A percentile compares a stretch with the other conserved stretches of the same genome.
phyloP scores from a whole-genome alignment of 2,113 vertebrate species.

The Perca fluviatilis region DNA sequence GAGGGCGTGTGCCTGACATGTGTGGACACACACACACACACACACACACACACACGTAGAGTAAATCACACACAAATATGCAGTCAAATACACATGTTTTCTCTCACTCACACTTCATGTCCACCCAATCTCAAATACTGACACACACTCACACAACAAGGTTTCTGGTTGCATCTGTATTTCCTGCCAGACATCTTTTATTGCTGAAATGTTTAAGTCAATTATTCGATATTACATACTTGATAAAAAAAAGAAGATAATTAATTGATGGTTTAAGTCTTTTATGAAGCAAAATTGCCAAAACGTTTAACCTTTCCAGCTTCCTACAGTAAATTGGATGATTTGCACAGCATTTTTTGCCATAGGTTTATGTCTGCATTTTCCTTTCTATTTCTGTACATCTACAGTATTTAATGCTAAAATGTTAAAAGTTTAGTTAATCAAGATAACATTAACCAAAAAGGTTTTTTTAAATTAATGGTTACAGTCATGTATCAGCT shows the following conservation, averaged over 20 bases:
- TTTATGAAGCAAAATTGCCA: background rate
- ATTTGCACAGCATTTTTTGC: background rate
- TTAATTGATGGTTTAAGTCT: background rate
- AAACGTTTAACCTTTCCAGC: no score
- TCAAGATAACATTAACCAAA: background rate
- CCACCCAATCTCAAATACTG: conserved; percentile 8
- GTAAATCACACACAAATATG: conserved; percentile 33
- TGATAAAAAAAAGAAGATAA: no score
- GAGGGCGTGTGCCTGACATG: conserved; percentile 32
- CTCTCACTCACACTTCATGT: background rate
- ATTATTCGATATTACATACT: background rate
- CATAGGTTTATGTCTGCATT: no score
- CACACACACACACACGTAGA: conserved; percentile 11
- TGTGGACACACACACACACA: conserved; percentile 20
- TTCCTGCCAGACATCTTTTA: background rate
- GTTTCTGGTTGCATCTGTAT: background rate
- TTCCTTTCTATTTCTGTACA: background rate
- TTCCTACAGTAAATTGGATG: no score
- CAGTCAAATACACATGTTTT: conserved; percentile 37
- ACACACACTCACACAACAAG: background rate
- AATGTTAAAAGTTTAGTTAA: background rate
- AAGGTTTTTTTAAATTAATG: background rate
- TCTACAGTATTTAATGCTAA: background rate
- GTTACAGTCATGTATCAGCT: background rate
- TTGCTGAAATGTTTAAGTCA: background rate